Evolutionary conservation across 2,113 vertebrate genomes (phyloP), one percentile per base, ranked within the genome.

Genomic region (Tachycineta bicolor): DNA sequence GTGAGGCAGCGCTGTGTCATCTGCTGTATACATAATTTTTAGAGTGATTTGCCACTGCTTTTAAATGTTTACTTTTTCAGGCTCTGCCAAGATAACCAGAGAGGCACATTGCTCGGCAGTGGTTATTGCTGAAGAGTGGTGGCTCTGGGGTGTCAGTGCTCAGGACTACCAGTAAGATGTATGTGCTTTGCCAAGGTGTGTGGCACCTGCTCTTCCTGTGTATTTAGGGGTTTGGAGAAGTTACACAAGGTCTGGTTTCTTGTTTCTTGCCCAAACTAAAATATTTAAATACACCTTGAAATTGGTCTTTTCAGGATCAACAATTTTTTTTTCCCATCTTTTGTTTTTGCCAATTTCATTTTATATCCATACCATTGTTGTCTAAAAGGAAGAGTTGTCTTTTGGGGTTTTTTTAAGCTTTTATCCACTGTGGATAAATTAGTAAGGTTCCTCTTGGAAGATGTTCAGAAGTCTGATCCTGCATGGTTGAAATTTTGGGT

Each of bases 111-210:
- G 37, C 41, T 78, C 3, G 4, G 46, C 50, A 85, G 29, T 2
- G 12, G 49, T 43, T 4, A 1, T 22, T 3, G 18, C 70, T 50
- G 23, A 11, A 39, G 50, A 39, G 65, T 0, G 0, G 12, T 37
- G n/a, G 9, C 11, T 63, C 37, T 59, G 26, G 39, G 16, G 12
- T 64, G 11, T 29, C 0, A 0, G 12, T 71, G 41, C 47, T 56
- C 28, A 47, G 33, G 26, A 41, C 11, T n/a, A 19, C 26, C 46
- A 44, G 34, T 49, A 44, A 50, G 52, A 53, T 21, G 5, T 14
- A 3, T 26, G 59, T 33, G 60, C 34, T 49, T 78, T 71, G 58
- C n/a, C 34, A 44, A 75, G 26, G 18, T 47, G 39, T 59, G 29
- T 7, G 6, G 47, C 46, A 60, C 53, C 22, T 83, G 1, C 59